Percentiles rank a stretch among this genome's conserved stretches.
Evolutionary conservation across 2,797 vertebrate genomes (phyloP).

Genomic region (Podargus strigoides): DNA sequence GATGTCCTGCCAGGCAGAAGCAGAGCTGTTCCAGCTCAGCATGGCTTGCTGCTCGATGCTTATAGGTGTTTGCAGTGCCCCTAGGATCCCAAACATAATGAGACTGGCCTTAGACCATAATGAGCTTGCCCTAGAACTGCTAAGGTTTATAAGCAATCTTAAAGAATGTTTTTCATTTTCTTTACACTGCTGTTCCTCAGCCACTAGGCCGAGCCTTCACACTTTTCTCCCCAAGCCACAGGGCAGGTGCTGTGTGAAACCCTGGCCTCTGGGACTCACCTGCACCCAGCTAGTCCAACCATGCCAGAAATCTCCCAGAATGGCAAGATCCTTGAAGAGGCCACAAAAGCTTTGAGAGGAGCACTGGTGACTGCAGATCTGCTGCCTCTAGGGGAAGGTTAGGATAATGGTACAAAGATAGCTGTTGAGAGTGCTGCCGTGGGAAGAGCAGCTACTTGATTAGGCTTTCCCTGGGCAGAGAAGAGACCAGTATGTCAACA

Average conservation of each 20-base stretch:
- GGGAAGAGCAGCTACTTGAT: neutral
- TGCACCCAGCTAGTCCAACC: neutral
- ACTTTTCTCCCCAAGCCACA: neutral
- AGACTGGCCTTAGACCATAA: neutral
- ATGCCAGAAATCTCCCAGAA: neutral
- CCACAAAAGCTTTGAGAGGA: neutral
- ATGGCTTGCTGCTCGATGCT: neutral
- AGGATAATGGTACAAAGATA: rapidly evolving
- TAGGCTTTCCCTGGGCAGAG: neutral
- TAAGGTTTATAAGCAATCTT: neutral
- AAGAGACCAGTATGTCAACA: neutral
- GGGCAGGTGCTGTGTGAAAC: neutral
- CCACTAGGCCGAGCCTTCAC: neutral
- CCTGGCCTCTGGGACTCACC: neutral
- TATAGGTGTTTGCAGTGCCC: neutral
- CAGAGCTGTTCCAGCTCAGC: neutral
- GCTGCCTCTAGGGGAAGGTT: neutral
- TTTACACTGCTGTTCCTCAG: neutral
- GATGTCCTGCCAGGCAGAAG: neutral
- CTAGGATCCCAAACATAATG: neutral
- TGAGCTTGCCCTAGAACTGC: neutral
- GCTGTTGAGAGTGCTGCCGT: neutral
- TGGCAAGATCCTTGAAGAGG: neutral
- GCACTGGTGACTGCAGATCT: neutral
- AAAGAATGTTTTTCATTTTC: neutral